Base-by-base conservation (phyloP, 2,797 vertebrate genomes). In the Brachyrhaphis roseni region DNA sequence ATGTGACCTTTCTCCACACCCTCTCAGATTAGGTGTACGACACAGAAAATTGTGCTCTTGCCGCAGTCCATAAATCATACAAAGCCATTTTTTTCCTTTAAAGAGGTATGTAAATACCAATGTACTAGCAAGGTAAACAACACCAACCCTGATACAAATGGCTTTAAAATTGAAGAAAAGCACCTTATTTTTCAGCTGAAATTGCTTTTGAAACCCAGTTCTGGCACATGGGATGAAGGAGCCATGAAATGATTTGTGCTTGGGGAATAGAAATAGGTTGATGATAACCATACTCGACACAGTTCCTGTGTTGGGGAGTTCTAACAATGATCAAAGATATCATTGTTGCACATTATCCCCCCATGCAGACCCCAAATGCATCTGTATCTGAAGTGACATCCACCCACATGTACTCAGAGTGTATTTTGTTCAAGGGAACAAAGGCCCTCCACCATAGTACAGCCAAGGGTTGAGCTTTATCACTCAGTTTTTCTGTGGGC, bases 71-170 rank as follows among this genome's bases (percentile, higher is more conserved):
- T 98, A 98, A 98, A 99, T 99, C 98, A 98, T 97, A 97, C 95
- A 95, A 93, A 96, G 95, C 97, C 97, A 96, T 97, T 97, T 94
- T 97, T 75, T 76, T 97, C 89, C 97, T 98, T 97, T 98, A 98
- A 98, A 98, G 97, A 97, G 96, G 96, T 98, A 99, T 99, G 98
- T 98, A 99, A 99, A 99, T 98, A 99, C 97, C 97, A 98, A 96
- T 97, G 96, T 97, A 98, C 97, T 97, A 97, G 96, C 96, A 97
- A 97, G 97, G 97, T 98, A 99, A 99, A 99, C 97, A 99, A 98
- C 96, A 97, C 97, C 98, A 98, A 98, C 98, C 98, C 95, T 89
- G 92, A 87, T 96, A 97, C 97, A 98, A 99, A 99, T 99, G 97
- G 97, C 96, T 97, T 94, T 97, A 97, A 98, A 99, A 99, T 98